These are phyloP conservation scores for Idaea dimidiata DNA, from an alignment of 2,888 invertebrate genomes.

Conservation along the genomic window DNA sequence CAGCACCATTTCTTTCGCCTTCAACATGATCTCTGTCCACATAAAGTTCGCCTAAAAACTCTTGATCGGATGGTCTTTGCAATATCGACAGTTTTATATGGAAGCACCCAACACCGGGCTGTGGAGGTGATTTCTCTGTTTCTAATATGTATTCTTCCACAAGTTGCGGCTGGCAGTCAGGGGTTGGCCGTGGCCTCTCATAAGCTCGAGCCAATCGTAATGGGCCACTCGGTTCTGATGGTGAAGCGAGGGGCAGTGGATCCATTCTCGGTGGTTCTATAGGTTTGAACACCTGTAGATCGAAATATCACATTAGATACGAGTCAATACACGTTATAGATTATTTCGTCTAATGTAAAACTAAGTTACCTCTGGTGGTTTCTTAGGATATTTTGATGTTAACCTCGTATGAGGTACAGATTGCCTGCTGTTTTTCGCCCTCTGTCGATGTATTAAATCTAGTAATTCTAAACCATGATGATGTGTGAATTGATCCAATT, in stretches of 20 bases:
- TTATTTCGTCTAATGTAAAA: not conserved
- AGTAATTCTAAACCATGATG: slow-evolving; percentile 89
- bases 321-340: not conserved
- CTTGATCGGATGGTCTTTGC: slow-evolving; percentile 92
- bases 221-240: slow-evolving; percentile 67
- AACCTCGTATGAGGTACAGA: slow-evolving; percentile 67
- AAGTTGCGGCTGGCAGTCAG: slow-evolving; percentile 88
- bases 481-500: slow-evolving; percentile 91
- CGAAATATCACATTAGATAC: slow-evolving; percentile 5
- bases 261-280: slow-evolving; percentile 84
- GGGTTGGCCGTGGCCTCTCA: slow-evolving; percentile 82
- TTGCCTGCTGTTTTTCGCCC: slow-evolving; percentile 74
- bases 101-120: slow-evolving; percentile 84
- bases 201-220: slow-evolving; percentile 73
- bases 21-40: slow-evolving; percentile 92
- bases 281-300: slow-evolving; percentile 79
- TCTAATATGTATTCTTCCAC: slow-evolving; percentile 95
- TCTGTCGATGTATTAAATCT: slow-evolving; percentile 82
- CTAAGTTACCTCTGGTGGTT: slow-evolving; percentile 72
- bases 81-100: slow-evolving; percentile 93
- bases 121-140: slow-evolving; percentile 86
- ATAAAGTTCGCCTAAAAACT: slow-evolving; percentile 94
- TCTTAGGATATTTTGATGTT: slow-evolving; percentile 77
- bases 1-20: slow-evolving; percentile 88
- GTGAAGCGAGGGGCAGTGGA: slow-evolving; percentile 78